Evolutionary conservation across 2,113 vertebrate species (phyloP), one percentile per base, ranked within the genome.

Genomic region (Engraulis encrasicolus): DNA sequence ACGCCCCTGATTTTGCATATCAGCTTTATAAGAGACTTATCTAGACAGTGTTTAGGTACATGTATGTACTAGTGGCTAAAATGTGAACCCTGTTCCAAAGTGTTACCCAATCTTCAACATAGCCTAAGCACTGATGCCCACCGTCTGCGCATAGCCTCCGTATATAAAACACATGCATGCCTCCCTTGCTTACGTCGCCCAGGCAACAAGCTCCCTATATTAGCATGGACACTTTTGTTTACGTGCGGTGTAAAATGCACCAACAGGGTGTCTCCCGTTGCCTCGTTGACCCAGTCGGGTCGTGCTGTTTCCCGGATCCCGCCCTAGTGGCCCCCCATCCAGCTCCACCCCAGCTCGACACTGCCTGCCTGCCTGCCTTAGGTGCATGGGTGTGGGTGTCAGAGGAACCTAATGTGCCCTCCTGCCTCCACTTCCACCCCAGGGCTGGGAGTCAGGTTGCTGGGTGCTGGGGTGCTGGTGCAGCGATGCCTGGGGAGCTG

Each of bases 361-460:
- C n/a, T n/a, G n/a, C n/a, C n/a, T n/a, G n/a, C n/a, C n/a, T n/a
- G n/a, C n/a, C n/a, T n/a, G n/a, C n/a, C n/a, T n/a, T n/a, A n/a
- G n/a, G n/a, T n/a, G n/a, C n/a, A n/a, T n/a, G 12, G 61, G 61
- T 71, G 27, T 71, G 31, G 61, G 27, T 71, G 34, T 66, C 15
- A n/a, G 20, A 15, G n/a, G 83, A 52, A 50, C 48, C 83, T 77
- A 50, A 17, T 61, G 61, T 27, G 50, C 6, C 31, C 71, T 77
- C 50, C 40, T 34, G 66, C 20, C 15, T 82, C 34, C 45, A 36
- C 27, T 86, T 48, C 71, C 77, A 66, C 83, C 77, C 50, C 1
- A 38, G 34, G 40, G 4, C 48, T 38, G n/a, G 84, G 77, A 88
- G 18, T 90, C 84, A 71, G 77, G 81, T 90, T 90, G 9, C 86